Evolutionary conservation across 2,113 vertebrate genomes (phyloP), one percentile per base, ranked within the genome.

Genomic region (Pollimyrus isidori): DNA sequence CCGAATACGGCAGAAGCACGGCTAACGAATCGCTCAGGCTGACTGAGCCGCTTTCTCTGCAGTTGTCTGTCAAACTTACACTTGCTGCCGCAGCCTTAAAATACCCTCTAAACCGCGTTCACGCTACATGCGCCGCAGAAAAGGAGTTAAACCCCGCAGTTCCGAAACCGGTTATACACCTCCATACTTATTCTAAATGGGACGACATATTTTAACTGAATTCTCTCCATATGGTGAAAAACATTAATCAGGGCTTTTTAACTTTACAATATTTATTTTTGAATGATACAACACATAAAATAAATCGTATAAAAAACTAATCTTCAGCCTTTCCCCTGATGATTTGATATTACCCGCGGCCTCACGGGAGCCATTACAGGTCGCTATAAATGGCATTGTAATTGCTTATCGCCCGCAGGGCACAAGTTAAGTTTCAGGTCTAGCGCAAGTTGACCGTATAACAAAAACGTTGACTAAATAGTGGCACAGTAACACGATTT

Each of bases 51-150:
- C 23, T 62, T 62, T 62, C 56, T n/a, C 6, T 62, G 4, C 56
- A 56, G n/a, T 26, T 11, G 58, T 65, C 58, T n/a, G 58, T 26
- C 23, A 69, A 30, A 69, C 91, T 65, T 93, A 93, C 94, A 94
- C 94, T 95, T 95, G 94, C 94, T 93, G 92, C 93, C 93, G 89
- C 46, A 80, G 15, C 15, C 30, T 42, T 80, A 80, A 80, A 80
- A 80, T 17, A 19, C 19, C 73, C 5, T 42, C 73, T 80, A 19
- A 42, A 10, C 35, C 73, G 10, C 10, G 26, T 30, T 69, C 62
- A 30, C 56, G 23, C 56, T 23, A 62, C 56, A 62, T 62, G n/a
- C 56, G 56, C 56, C 56, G 23, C 56, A 21, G 56, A 62, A 69
- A 26, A 30, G 62, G 62, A 26, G 62, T n/a, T 11, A 30, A 80